Evolutionary conservation across 2,113 vertebrate species (phyloP), one percentile per base, ranked within the genome.

Genomic region (Trogon melanurus): DNA sequence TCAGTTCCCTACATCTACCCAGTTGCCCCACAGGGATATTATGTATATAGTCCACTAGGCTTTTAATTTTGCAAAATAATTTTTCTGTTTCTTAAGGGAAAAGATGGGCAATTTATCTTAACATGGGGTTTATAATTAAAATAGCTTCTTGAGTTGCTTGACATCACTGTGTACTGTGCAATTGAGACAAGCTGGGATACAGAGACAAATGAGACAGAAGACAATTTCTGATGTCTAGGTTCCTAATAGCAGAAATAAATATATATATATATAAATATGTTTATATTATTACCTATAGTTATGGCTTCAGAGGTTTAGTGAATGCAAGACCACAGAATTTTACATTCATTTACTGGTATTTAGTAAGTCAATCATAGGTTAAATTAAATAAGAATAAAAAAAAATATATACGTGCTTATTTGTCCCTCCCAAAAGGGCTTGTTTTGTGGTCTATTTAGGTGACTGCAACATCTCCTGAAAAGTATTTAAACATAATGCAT

Each of bases 381-480:
- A 84, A 30, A 80, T 41, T 57, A 83, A 72, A 32, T 19, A 48
- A 57, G 20, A 71, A 78, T 56, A 76, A 72, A 50, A 16, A 22
- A 51, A 69, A 72, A 79, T 16, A 25, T 38, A 17, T 5, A 14
- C 19, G 1, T 2, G 10, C 6, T 23, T 57, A 18, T 56, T 62
- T 25, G 7, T 10, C 15, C 2, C 9, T 0, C 3, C 4, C 5
- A 14, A 70, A 32, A 29, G 3, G 13, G 2, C 0, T 74, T 34
- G 17, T n/a, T 36, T 64, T 29, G 3, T 56, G 3, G 1, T 54
- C 73, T 54, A 5, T 66, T 84, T 38, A 56, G 51, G 34, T 58
- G 22, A 44, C 4, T 51, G 19, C 11, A 78, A 44, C 2, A 80
- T 53, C 8, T 82, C 32, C 16, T 41, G 5, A 8, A 5, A 50